phyloP scores from a whole-genome alignment of 2,888 invertebrate species.

The Chaitophorus viminalis region DNA sequence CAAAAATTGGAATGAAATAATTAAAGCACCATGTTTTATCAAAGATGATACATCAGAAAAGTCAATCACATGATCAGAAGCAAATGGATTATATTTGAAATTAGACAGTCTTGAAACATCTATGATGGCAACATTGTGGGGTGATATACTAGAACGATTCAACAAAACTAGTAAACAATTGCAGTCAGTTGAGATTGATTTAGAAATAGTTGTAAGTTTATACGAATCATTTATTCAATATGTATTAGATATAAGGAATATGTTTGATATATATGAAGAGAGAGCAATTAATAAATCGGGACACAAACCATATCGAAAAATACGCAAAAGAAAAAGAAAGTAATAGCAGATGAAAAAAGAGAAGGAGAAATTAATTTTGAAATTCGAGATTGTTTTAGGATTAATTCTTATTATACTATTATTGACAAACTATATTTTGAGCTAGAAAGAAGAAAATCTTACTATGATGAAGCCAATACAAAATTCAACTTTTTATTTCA shows the following conservation, averaged over 20 bases:
- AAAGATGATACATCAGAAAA: not conserved
- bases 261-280: too few relatives aligned
- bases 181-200: too few relatives aligned
- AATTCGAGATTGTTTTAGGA: not conserved
- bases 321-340: too few relatives aligned
- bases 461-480: slow-evolving; percentile 2
- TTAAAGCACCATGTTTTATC: not conserved
- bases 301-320: too few relatives aligned
- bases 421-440: slow-evolving; percentile 20
- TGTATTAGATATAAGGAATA: too few relatives aligned
- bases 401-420: slow-evolving; percentile 15
- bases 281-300: too few relatives aligned
- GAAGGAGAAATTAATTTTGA: slow-evolving; percentile 16
- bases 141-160: too few relatives aligned
- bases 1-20: slow-evolving; percentile 6
- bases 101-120: not conserved
- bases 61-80: not conserved
- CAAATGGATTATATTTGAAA: not conserved
- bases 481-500: slow-evolving; percentile 12
- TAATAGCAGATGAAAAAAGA: not conserved
- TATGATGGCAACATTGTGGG: too few relatives aligned
- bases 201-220: too few relatives aligned
- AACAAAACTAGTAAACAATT: too few relatives aligned
- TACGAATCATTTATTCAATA: too few relatives aligned
- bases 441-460: slow-evolving; percentile 18